Base-by-base conservation (phyloP, 2,797 vertebrate species). In the Anomalospiza imberbis region DNA sequence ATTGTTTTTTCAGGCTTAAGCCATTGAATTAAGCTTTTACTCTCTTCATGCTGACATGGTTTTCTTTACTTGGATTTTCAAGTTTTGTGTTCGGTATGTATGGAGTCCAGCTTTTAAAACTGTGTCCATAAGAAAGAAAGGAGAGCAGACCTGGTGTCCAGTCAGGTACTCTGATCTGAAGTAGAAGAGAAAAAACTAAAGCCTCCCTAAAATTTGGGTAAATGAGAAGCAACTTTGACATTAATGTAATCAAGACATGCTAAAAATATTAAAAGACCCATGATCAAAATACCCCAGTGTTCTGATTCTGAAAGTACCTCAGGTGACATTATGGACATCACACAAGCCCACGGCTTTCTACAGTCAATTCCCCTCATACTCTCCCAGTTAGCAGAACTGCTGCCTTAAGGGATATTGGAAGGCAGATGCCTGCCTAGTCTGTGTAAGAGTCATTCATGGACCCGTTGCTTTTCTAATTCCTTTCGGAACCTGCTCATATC, bases 51-150 rank as follows among this genome's bases (percentile, higher is more conserved):
- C 78, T 88, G 67, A 51, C 51, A 68, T 66, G 54, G 72, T 94
- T 81, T 75, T 71, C 58, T 93, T 96, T 84, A 82, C 58, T 66
- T 75, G 66, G 54, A 89, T 95, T 96, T 96, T 91, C 71, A 91
- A n/a, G 75, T 93, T 83, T 73, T 65, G 31, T 71, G 21, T 22
- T 91, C n/a, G 79, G 18, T 48, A 58, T 61, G 5, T 53, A 74
- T 53, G 26, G 32, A 81, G 29, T 26, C 34, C 60, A 96, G 54
- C 60, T 95, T 94, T 74, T 89, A 92, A 58, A 83, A 60, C 36
- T n/a, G 3, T 55, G 3, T 54, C 10, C 20, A 14, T 75, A 20
- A 45, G 19, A 85, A 68, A 80, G 44, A 86, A 16, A 78, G 24
- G 10, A 75, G 26, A 78, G 26, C 12, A 87, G 45, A 42, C 10